Base-by-base conservation (phyloP, 23 tunicate genomes). In the Phallusia fumigata region DNA sequence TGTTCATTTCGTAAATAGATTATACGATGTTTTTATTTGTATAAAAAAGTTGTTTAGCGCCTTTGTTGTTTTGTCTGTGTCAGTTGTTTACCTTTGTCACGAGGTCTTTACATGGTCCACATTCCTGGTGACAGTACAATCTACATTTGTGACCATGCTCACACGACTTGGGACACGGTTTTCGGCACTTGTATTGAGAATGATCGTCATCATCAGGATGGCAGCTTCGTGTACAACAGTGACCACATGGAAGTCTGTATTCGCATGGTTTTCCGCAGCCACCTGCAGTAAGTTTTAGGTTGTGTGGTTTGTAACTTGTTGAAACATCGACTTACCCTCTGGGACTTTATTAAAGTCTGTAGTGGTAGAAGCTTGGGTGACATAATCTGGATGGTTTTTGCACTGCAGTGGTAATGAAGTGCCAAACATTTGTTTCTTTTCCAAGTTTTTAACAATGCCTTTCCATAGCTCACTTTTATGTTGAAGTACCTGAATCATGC, bases 221-320 rank as follows among this genome's bases (percentile, higher is more conserved):
- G 74, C 98, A 95, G 22, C 69, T 73, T 40, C 88, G 69, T 65
- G 82, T 18, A 58, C 98, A 95, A 19, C 35, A 75, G 73, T 95
- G 98, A 19, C 98, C 98, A 49, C 98, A 95, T 24, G 84, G 84
- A 12, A 88, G 81, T 49, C 93, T 83, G 31, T 22, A 34, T 18
- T 73, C 64, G 65, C 98, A 93, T 24, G 86, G 87, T 52, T 88
- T 80, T 0, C 89, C 98, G 74, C 98, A 93, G 5, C 98, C 97
- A 80, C 97, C 97, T 92, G 79, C 1, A 36, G n/a, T 13, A 36
- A 82, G 47, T 40, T 40, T 40, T 40, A 3, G 5, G 47, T 40
- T 40, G 47, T 40, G 10, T 40, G 47, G 47, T 40, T 40, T 10
- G 10, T 40, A 3, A 40, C 47, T 40, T n/a, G 52, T 3, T n/a